phyloP scores from a whole-genome alignment of 1,140 invertebrate species.

The Drosophila athabasca region DNA sequence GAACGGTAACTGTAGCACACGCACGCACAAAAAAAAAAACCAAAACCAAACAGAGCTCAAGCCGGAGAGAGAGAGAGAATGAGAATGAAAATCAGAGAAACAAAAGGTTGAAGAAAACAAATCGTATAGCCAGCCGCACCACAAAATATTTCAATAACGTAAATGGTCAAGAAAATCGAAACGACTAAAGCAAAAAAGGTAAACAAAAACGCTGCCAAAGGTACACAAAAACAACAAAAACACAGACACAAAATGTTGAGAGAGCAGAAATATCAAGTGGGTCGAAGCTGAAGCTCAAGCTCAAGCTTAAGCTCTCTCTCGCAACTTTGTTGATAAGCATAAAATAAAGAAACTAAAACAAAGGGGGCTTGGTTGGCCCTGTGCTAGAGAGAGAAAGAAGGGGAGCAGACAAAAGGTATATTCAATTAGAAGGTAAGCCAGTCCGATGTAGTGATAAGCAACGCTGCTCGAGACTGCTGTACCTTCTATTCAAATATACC shows the following conservation, averaged over 20 bases:
- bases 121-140: conserved; percentile 22
- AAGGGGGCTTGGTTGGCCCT: conserved; percentile 14
- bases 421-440: no score
- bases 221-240: conserved; percentile 30
- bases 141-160: conserved; percentile 72
- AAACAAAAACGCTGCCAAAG: conserved; percentile 78
- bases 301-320: conserved; percentile 30
- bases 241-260: conserved; percentile 33
- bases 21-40: conserved; percentile 15
- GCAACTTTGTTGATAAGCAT: conserved; percentile 71
- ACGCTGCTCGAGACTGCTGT: no score
- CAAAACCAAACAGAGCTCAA: no score
- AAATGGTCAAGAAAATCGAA: conserved; percentile 80
- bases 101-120: conserved; percentile 2
- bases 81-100: conserved; percentile 27
- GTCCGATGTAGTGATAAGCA: no score
- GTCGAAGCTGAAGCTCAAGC: no score
- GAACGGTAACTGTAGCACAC: conserved; percentile 74
- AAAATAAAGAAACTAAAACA: conserved; percentile 41
- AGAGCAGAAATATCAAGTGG: conserved; percentile 9
- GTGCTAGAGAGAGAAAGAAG: conserved; percentile 16
- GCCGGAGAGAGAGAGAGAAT: conserved; percentile 1
- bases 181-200: conserved; percentile 76
- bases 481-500: no score
- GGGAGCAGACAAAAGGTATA: neutral